Conservation (phyloP, 1,140 invertebrate species). For the Micrasema longulum region DNA sequence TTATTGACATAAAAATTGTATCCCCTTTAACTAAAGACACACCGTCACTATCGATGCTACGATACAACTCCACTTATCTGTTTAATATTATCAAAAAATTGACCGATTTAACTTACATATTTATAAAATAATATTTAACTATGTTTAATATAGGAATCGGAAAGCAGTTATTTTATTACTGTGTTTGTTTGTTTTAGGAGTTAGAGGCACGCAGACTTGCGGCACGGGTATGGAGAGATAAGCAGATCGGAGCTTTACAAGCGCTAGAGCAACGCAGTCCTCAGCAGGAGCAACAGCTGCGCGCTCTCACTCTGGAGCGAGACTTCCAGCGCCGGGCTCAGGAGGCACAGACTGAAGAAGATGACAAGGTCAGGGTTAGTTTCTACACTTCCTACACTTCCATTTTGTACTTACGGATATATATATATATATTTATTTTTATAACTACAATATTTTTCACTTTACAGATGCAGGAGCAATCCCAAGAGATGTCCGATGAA, state of each 20-base stretch:
- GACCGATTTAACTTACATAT: too few relatives aligned
- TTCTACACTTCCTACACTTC: not conserved
- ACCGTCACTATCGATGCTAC: too few relatives aligned
- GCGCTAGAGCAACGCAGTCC: conserved; percentile 75
- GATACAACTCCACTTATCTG: too few relatives aligned
- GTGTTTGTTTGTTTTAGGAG: too few relatives aligned
- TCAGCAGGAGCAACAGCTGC: conserved; percentile 88
- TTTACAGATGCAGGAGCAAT: conserved; percentile 28
- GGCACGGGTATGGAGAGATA: conserved; percentile 79
- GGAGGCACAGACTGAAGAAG: conserved; percentile 79
- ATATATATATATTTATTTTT: not conserved
- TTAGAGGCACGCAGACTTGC: conserved; percentile 77
- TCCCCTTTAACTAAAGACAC: too few relatives aligned
- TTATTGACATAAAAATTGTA: too few relatives aligned
- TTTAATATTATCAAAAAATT: too few relatives aligned
- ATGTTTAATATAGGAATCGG: too few relatives aligned
- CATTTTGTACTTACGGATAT: not conserved
- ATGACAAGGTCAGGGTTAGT: conserved; percentile 73
- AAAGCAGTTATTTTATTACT: too few relatives aligned
- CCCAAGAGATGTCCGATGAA: conserved; percentile 21
- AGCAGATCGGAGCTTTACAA: conserved; percentile 84
- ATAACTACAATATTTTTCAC: not conserved
- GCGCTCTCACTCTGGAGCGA: conserved; percentile 84
- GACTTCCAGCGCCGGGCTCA: conserved; percentile 90
- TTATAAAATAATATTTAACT: too few relatives aligned